Evolutionary conservation across 2,888 invertebrate genomes (phyloP).

Genomic region (Brenthis ino): DNA sequence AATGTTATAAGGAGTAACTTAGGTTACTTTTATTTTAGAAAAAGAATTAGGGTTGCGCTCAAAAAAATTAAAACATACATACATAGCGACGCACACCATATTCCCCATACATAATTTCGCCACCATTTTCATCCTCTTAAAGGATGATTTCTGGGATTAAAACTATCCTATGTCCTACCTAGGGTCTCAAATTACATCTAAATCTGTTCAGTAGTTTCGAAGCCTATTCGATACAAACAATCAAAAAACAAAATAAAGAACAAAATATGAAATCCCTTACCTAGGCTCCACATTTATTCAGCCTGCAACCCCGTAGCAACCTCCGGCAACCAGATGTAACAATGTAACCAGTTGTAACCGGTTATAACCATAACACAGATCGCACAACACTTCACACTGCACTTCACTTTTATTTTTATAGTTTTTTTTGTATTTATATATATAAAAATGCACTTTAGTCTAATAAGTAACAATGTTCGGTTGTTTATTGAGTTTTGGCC

Average conservation of each 20-base stretch:
- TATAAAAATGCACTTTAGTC: conserved; percentile 44
- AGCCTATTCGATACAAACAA: background rate
- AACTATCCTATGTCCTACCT: too few relatives aligned
- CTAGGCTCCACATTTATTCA: conserved; percentile 58
- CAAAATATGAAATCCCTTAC: conserved; percentile 48
- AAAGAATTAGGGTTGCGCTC: too few relatives aligned
- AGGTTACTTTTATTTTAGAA: too few relatives aligned
- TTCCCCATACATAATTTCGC: too few relatives aligned
- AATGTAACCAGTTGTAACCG: conserved; percentile 30
- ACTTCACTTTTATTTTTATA: conserved; percentile 38
- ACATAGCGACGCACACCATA: too few relatives aligned
- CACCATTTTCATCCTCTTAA: too few relatives aligned
- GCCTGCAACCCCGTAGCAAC: conserved; percentile 53
- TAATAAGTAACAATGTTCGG: conserved; percentile 41
- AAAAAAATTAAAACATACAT: too few relatives aligned
- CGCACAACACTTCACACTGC: conserved; percentile 35
- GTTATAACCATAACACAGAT: conserved; percentile 36
- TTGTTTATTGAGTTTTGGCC: conserved; percentile 60
- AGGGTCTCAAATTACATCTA: too few relatives aligned
- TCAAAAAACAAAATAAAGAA: background rate
- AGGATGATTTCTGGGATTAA: too few relatives aligned
- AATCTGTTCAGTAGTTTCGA: too few relatives aligned
- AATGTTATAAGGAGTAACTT: too few relatives aligned
- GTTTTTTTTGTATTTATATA: conserved; percentile 42
- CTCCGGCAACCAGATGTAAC: conserved; percentile 39